A percentile compares a stretch with the other conserved stretches of the same genome.
Evolutionary conservation across 1,140 invertebrate species (phyloP).

Genomic region (Megathymus violae): DNA sequence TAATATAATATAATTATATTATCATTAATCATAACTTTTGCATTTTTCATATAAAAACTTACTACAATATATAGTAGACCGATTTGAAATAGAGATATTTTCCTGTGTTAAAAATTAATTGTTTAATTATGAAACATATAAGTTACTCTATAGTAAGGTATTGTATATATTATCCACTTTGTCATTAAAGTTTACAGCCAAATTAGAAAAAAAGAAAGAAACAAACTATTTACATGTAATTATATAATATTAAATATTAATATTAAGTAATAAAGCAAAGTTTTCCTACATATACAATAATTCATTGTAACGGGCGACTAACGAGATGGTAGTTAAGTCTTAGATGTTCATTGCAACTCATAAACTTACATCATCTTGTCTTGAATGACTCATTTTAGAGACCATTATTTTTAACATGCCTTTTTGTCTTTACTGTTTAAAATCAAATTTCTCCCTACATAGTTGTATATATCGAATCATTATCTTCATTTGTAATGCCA

Average conservation of each 20-base stretch:
- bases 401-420: constrained; percentile 6
- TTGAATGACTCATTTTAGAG: constrained; percentile 4
- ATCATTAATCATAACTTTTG: no score
- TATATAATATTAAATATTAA: no score
- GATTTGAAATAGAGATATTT: no score
- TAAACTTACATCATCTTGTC: constrained; percentile 1
- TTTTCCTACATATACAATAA: not conserved
- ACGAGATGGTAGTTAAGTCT: constrained; percentile 10
- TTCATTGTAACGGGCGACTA: not conserved
- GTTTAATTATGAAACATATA: not conserved
- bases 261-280: not conserved
- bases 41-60: no score
- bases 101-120: no score
- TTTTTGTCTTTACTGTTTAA: not conserved
- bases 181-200: not conserved
- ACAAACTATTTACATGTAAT: no score
- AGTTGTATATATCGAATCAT: no score
- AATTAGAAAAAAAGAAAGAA: no score
- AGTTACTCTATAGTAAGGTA: not conserved
- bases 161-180: not conserved
- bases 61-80: no score
- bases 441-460: no score
- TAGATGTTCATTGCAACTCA: not conserved
- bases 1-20: no score
- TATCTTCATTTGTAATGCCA: no score